These are phyloP conservation scores for Drosophila lacertosa DNA, from an alignment of 1,140 invertebrate genomes.

Conservation along the genomic window DNA sequence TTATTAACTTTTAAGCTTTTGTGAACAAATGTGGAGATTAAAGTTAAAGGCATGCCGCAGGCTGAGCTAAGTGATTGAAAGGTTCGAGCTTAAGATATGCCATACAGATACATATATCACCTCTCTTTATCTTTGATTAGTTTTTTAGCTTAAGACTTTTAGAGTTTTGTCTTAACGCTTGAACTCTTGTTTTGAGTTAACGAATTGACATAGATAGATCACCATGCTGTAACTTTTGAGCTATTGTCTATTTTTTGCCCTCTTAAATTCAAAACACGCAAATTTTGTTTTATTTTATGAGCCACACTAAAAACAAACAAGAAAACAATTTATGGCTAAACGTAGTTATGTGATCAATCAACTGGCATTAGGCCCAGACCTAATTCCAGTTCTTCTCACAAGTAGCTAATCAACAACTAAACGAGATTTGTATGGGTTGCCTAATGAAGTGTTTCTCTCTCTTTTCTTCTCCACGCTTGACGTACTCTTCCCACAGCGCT, in stretches of 20 bases:
- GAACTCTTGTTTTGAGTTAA: neutral
- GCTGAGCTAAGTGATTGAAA: neutral
- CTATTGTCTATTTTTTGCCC: neutral
- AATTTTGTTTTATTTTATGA: slow-evolving; percentile 50
- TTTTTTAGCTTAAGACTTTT: neutral
- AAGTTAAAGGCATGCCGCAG: slow-evolving; percentile 12
- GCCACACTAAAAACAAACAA: slow-evolving; percentile 32
- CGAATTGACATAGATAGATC: slow-evolving; percentile 7
- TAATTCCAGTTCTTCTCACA: slow-evolving; percentile 5
- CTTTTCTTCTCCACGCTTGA: neutral
- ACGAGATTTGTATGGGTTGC: slow-evolving; percentile 23
- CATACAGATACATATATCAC: slow-evolving; percentile 7
- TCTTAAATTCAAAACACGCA: slow-evolving; percentile 12
- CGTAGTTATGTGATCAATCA: slow-evolving; percentile 61
- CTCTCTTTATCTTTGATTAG: neutral
- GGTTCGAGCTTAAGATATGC: neutral
- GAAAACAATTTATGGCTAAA: slow-evolving; percentile 58
- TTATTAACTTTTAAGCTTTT: slow-evolving; percentile 14
- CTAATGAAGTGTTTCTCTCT: slow-evolving; percentile 47
- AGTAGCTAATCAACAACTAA: slow-evolving; percentile 36
- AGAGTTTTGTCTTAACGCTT: neutral
- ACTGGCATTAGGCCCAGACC: slow-evolving; percentile 11
- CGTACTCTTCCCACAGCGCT: slow-evolving; percentile 45
- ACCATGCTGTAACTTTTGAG: neutral
- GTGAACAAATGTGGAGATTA: neutral